A percentile compares a stretch with the other conserved stretches of the same genome.
Evolutionary conservation across 2,113 vertebrate species (phyloP).

Genomic region (Tragelaphus buxtoni): DNA sequence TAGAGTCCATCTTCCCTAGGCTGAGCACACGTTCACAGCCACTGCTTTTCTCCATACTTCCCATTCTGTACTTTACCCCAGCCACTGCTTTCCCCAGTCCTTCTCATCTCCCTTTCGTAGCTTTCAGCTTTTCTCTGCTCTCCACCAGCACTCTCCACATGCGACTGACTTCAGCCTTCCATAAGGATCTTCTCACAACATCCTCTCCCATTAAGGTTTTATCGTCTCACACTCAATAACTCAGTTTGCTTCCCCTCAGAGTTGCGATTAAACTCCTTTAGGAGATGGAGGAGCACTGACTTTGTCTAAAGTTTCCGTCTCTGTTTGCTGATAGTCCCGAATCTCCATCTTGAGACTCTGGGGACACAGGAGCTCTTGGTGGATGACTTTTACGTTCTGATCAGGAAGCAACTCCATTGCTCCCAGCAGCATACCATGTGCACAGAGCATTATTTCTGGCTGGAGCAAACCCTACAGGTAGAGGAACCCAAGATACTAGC

Average conservation of each 20-base stretch:
- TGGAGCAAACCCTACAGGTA: not conserved
- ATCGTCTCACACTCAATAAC: not conserved
- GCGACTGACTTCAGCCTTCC: not conserved
- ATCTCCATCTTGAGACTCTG: too few species aligned
- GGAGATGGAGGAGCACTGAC: not conserved
- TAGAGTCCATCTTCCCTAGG: not conserved
- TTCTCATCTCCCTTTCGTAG: not conserved
- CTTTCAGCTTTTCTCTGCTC: not conserved
- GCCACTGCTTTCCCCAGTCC: not conserved
- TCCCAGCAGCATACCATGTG: not conserved
- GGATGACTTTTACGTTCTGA: not conserved
- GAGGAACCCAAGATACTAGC: not conserved
- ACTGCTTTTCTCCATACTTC: not conserved
- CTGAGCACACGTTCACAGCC: not conserved
- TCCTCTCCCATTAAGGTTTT: not conserved
- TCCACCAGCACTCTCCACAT: not conserved
- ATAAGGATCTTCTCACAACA: not conserved
- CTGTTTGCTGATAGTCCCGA: accelerated
- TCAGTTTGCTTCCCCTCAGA: not conserved
- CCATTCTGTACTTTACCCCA: not conserved
- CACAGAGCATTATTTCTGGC: not conserved
- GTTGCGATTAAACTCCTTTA: not conserved
- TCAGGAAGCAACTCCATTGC: not conserved
- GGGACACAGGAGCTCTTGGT: not conserved
- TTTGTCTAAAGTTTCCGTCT: not conserved